Percentiles rank a stretch among this genome's conserved stretches.
These are phyloP conservation scores for Tamias sibiricus DNA, from an alignment of 2,113 vertebrate species.

Conservation along the genomic window DNA sequence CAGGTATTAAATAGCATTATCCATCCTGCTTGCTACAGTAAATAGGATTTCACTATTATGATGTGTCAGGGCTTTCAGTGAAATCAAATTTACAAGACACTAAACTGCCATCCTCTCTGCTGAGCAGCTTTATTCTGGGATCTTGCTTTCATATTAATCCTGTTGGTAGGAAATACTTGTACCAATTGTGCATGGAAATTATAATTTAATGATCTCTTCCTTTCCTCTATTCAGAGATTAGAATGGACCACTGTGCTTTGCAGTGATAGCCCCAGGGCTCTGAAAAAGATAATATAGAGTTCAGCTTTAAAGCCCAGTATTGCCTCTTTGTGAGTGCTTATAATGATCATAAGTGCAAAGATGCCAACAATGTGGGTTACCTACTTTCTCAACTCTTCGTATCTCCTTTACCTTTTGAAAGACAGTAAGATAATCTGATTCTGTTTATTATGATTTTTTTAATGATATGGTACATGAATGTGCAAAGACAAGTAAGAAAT, in stretches of 20 bases:
- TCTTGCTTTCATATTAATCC: slow-evolving; percentile 88
- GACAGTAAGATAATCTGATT: slow-evolving; percentile 71
- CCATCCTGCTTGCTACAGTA: slow-evolving; percentile 88
- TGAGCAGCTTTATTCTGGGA: slow-evolving; percentile 89
- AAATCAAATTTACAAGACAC: slow-evolving; percentile 90
- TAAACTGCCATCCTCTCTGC: slow-evolving; percentile 87
- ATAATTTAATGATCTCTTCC: slow-evolving; percentile 90
- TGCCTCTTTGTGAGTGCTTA: slow-evolving; percentile 72
- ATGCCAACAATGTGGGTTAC: slow-evolving; percentile 61
- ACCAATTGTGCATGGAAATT: slow-evolving; percentile 88
- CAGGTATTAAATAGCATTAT: slow-evolving; percentile 92
- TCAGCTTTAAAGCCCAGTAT: slow-evolving; percentile 78
- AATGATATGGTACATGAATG: slow-evolving; percentile 52
- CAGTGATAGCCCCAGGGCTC: slow-evolving; percentile 78
- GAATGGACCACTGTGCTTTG: slow-evolving; percentile 80
- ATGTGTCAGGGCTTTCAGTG: slow-evolving; percentile 90
- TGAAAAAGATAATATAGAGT: slow-evolving; percentile 74
- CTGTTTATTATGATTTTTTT: slow-evolving; percentile 59
- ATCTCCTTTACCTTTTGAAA: slow-evolving; percentile 75
- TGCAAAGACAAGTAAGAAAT: slow-evolving; percentile 68
- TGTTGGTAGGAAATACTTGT: slow-evolving; percentile 88
- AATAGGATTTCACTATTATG: slow-evolving; percentile 92
- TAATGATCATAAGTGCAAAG: slow-evolving; percentile 63
- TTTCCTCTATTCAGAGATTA: slow-evolving; percentile 82
- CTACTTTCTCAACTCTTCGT: slow-evolving; percentile 49